A percentile compares a stretch with the other conserved stretches of the same genome.
Evolutionary conservation across 2,888 invertebrate species (phyloP).

Genomic region (Lepidocyrtinus sp.): DNA sequence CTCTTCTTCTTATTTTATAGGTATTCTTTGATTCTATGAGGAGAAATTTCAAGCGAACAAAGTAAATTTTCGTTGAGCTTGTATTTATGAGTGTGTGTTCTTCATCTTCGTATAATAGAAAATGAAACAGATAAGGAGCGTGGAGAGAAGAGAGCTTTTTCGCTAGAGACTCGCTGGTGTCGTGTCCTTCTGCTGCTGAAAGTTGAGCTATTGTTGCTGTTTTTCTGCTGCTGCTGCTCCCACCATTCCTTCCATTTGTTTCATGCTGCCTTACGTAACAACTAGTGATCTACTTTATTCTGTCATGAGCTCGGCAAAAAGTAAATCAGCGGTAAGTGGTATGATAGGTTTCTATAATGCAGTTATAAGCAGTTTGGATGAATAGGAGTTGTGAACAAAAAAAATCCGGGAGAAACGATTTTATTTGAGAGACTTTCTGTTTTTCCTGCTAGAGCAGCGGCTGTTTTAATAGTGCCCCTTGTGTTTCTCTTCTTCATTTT

Average conservation of each 20-base stretch:
- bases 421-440: constrained; percentile 49
- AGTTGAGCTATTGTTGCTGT: constrained; percentile 51
- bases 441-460: constrained; percentile 19
- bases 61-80: constrained; percentile 9
- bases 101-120: not conserved
- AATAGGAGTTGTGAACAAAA: constrained; percentile 27
- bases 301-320: constrained; percentile 54
- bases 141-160: not conserved
- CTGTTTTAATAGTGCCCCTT: constrained; percentile 22
- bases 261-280: not conserved
- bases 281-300: constrained; percentile 54
- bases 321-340: constrained; percentile 58
- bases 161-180: not conserved
- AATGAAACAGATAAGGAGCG: constrained; percentile 21
- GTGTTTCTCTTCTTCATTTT: constrained; percentile 24
- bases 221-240: constrained; percentile 33
- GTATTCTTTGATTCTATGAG: constrained; percentile 30
- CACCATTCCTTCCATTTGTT: not conserved
- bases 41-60: constrained; percentile 33
- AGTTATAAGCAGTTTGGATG: constrained; percentile 52
- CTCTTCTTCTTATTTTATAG: constrained; percentile 36
- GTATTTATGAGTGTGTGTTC: constrained; percentile 1
- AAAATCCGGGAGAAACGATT: constrained; percentile 44
- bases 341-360: constrained; percentile 56
- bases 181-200: constrained; percentile 17